Evolutionary conservation across 2,797 vertebrate species (phyloP), one percentile per base, ranked within the genome.

Genomic region (Hippoglossus hippoglossus): DNA sequence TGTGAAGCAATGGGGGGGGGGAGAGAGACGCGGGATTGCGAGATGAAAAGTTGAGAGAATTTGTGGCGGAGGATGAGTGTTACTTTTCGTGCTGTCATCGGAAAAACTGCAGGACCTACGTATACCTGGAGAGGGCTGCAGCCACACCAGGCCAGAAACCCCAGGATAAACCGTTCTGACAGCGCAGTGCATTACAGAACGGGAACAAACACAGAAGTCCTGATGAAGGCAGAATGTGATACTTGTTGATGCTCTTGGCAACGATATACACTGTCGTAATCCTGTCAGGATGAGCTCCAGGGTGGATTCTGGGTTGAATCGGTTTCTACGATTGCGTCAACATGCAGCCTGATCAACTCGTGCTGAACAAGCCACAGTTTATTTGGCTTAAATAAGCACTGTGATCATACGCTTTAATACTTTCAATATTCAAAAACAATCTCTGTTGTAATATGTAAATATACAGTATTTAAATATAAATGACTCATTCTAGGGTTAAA

Each of bases 61-160:
- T 63, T 41, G 46, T 2, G 28, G 58, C 12, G 39, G 53, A 67
- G 47, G 52, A 10, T 41, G 53, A 47, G 68, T 54, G 60, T 74
- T 57, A 21, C 18, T 58, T 87, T 76, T 83, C 51, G 70, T 66
- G 64, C 31, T 70, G 47, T 77, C 75, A 68, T 24, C 80, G 74
- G 53, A 81, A 71, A 69, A 84, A 79, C 60, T 55, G 26, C 63
- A 41, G 72, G 49, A 28, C 18, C 24, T 57, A 71, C 28, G 6
- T 31, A 2, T 7, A 31, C 58, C 62, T 76, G 44, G 57, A 55
- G 64, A 54, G 3, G 41, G 46, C 46, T 58, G 63, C 51, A 53
- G 51, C 22, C 19, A 16, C 16, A 54, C 21, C 47, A 50, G 28
- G 26, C 21, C 41, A 19, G 44, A 46, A 63, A 31, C 39, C 76